Evolutionary conservation across 2,113 vertebrate genomes (phyloP), one percentile per base, ranked within the genome.

Genomic region (Globicephala melas): DNA sequence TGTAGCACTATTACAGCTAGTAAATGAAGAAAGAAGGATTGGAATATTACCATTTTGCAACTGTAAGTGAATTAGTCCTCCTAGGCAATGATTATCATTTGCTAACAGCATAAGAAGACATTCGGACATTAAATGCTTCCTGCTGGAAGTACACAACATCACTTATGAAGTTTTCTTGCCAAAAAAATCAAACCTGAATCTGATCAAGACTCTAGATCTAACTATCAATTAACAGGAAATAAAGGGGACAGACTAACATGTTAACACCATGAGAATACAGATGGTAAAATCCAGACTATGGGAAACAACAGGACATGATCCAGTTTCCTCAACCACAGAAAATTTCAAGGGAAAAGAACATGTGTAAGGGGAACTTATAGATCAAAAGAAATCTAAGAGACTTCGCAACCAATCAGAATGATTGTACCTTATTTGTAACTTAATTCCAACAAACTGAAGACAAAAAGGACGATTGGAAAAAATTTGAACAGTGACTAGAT

Each of bases 261-360:
- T 73, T 73, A 71, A 73, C 53, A 28, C 76, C 10, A 47, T 5
- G 8, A 83, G 79, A 83, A 20, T 50, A 25, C 33, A 92, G 55
- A 50, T 36, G 55, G 55, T 60, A 82, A 89, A 74, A 44, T 74
- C n/a, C 68, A 89, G 77, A 26, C n/a, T 65, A 26, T 81, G 55
- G 67, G 38, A 55, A 82, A 41, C 58, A 55, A 74, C 6, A 74
- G 21, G 67, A 74, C 15, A 65, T 17, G 21, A 83, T 26, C n/a
- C 65, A 94, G 28, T 76, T 83, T 89, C 58, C 83, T 89, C 67
- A 94, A 65, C 67, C 63, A 65, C 44, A 76, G 73, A 77, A 94
- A 89, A 58, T 13, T 74, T 13, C 11, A 55, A 89, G 6, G 15
- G 47, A 10, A 70, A 91, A 86, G 79, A 91, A 80, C 41, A 80